Evolutionary conservation across 2,888 invertebrate species (phyloP), one percentile per base, ranked within the genome.

Genomic region (Ceramica pisi): DNA sequence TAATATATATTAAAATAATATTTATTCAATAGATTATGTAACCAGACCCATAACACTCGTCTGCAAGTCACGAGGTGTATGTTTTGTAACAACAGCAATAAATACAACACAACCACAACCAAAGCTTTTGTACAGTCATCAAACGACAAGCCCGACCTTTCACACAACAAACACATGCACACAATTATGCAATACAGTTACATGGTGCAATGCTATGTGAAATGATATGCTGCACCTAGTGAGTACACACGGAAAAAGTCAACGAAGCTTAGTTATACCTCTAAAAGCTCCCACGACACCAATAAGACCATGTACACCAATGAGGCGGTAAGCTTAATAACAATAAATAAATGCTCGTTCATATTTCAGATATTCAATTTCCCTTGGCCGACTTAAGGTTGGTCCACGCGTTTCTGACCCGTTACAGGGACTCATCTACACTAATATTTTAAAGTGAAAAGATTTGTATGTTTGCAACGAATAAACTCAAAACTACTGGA

Each of bases 301-400:
- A 59, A 73, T 73, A 62, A 35, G 55, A 48, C 79, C 10, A 51
- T 51, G 64, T 64, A 79, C 79, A 79, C 44, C 80, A 82, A 79
- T 82, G 83, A 80, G 79, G 79, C 83, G 83, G 74, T 65, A 51
- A 65, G 67, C 8, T 35, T 66, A 55, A 82, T 82, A 79, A 79
- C 65, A 73, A 82, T 80, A 82, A 82, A 80, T 80, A 80, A 73
- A 79, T 31, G 12, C 50, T 59, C 41, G 61, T 79, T 50, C 79
- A 68, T 82, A 82, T 79, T 79, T 80, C 62, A 79, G 57, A 59
- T 59, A 73, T 67, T 73, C 82, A 73, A 79, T 79, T 79, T 82
- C 65, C 67, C 62, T 82, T 62, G 67, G n/a, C 44, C 41, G n/a
- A 69, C 50, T 44, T 62, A 59, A 41, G 14, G 41, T 41, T 41